Conservation (phyloP, 2,797 vertebrate genomes). For the Spheniscus humboldti region DNA sequence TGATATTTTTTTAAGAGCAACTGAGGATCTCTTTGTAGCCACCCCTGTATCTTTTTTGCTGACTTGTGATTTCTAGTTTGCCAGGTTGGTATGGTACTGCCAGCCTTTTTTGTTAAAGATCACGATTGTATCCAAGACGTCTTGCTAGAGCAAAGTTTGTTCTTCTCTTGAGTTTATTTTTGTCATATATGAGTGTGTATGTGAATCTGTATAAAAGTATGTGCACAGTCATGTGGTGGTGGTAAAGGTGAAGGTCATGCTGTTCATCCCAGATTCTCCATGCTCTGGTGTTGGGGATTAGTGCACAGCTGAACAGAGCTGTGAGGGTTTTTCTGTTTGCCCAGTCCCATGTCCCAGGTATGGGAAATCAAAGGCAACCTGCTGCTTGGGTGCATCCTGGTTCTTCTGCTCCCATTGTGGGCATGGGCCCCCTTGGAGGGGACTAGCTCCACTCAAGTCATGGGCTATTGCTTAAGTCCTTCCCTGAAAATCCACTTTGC, state of each 20-base stretch:
- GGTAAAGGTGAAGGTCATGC: not conserved
- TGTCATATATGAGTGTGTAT: not conserved
- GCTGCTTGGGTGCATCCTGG: not conserved
- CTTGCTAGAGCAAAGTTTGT: not conserved
- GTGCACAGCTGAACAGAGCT: not conserved
- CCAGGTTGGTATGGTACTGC: not conserved
- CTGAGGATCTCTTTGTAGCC: not conserved
- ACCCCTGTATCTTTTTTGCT: not conserved
- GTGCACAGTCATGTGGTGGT: rapidly evolving
- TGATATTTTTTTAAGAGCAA: not conserved
- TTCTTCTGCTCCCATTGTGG: not conserved
- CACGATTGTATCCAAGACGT: not conserved
- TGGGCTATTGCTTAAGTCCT: not conserved
- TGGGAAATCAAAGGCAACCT: not conserved
- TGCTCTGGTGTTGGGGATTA: not conserved
- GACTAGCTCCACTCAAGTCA: not conserved
- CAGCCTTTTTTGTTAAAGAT: not conserved
- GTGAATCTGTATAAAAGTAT: not conserved
- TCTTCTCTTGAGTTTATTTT: not conserved
- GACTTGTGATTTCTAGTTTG: not conserved
- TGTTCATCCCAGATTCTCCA: not conserved
- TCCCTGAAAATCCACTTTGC: not conserved
- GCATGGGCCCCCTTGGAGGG: not conserved
- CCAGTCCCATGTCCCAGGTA: not conserved
- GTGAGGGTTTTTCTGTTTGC: not conserved